phyloP scores from a whole-genome alignment of 2,888 invertebrate genomes.

The Charanyca ferruginea region DNA sequence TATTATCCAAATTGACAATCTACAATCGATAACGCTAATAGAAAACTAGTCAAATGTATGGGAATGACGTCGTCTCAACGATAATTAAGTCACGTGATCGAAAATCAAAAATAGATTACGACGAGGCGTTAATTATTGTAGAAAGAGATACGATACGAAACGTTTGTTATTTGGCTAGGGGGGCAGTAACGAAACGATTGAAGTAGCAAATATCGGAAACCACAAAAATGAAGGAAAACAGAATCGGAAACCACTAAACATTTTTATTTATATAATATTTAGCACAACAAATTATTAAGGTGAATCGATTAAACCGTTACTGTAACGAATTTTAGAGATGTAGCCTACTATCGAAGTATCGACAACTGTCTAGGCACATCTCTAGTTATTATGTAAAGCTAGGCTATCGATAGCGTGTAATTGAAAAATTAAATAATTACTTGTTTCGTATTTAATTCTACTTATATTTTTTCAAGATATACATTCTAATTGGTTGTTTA shows the following conservation, averaged over 20 bases:
- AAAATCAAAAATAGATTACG: too few species aligned
- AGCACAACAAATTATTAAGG: constrained; percentile 44
- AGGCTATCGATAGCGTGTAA: constrained; percentile 6
- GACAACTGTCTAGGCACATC: constrained; percentile 18
- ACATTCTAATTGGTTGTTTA: too few species aligned
- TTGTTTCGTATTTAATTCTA: neutral
- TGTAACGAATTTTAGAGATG: constrained; percentile 52
- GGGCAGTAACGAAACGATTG: too few species aligned
- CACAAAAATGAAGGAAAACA: neutral
- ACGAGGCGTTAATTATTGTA: too few species aligned
- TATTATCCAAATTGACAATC: too few species aligned
- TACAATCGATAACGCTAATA: too few species aligned
- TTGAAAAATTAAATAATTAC: constrained; percentile 14
- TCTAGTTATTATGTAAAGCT: constrained; percentile 41
- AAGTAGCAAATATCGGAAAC: neutral
- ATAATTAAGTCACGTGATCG: too few species aligned
- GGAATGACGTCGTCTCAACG: too few species aligned
- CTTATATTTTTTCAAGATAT: too few species aligned
- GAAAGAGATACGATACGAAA: too few species aligned
- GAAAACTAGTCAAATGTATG: too few species aligned
- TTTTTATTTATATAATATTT: constrained; percentile 38
- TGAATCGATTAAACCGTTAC: constrained; percentile 53
- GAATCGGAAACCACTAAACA: neutral
- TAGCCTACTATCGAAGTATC: constrained; percentile 34
- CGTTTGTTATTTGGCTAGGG: too few species aligned